Conservation (phyloP, 2,888 invertebrate genomes). For the Holacanthella duospinosa region DNA sequence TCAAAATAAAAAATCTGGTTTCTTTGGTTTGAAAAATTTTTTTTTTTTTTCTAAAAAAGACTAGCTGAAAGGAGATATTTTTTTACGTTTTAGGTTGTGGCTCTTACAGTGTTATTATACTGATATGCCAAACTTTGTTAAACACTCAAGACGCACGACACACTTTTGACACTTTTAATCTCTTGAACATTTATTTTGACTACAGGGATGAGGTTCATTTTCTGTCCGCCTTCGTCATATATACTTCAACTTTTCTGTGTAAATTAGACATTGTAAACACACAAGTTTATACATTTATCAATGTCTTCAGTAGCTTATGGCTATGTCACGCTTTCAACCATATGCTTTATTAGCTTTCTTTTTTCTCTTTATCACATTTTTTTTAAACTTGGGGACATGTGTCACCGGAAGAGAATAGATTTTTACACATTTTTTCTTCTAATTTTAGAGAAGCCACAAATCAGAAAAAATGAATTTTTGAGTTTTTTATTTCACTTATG, state of each 20-base stretch:
- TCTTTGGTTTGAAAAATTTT: background rate
- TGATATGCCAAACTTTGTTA: no score
- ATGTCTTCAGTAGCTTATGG: background rate
- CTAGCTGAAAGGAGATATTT: no score
- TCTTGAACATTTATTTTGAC: background rate
- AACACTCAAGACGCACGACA: no score
- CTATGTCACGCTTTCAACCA: background rate
- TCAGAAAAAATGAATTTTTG: no score
- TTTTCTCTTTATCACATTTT: background rate
- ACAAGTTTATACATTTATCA: background rate
- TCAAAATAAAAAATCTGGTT: background rate
- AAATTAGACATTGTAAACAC: background rate
- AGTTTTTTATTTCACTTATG: no score
- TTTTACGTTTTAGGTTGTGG: no score
- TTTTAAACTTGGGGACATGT: no score
- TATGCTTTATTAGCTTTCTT: background rate
- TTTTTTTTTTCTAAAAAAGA: background rate
- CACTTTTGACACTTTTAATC: slow-evolving; percentile 3
- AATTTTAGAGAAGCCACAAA: no score
- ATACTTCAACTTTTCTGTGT: background rate
- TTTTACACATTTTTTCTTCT: no score
- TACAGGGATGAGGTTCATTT: background rate
- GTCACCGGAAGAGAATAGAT: no score
- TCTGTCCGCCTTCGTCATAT: background rate
- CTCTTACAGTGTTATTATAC: no score